Conservation (phyloP, 2,888 invertebrate genomes). For the Diadromus collaris region DNA sequence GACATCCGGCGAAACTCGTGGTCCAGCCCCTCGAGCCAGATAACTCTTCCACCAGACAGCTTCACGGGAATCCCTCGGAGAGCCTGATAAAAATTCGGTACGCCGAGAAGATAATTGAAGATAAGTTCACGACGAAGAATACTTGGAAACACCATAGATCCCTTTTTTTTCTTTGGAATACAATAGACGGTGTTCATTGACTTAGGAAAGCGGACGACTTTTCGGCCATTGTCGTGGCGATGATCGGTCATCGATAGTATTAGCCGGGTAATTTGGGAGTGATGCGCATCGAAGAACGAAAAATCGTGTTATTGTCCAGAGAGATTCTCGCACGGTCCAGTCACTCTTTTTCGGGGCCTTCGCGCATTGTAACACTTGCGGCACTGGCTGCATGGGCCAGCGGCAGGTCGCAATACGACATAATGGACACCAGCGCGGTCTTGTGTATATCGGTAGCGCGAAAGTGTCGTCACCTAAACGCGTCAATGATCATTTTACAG, state of each 20-base stretch:
- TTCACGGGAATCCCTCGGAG: conserved; percentile 11
- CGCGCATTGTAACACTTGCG: conserved; percentile 56
- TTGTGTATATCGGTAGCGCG: conserved; percentile 71
- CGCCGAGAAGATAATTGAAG: neutral
- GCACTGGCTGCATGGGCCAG: conserved; percentile 34
- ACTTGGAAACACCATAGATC: neutral
- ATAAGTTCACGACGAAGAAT: conserved; percentile 4
- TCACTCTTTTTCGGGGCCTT: conserved; percentile 34
- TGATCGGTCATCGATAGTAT: conserved; percentile 59
- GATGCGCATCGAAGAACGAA: conserved; percentile 60
- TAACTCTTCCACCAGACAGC: conserved; percentile 3
- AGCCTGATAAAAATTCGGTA: conserved; percentile 11
- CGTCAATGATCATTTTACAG: conserved; percentile 76
- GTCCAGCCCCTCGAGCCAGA: conserved; percentile 18
- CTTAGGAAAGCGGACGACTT: conserved; percentile 32
- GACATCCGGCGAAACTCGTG: neutral
- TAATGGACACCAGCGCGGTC: conserved; percentile 51
- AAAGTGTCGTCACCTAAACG: conserved; percentile 76
- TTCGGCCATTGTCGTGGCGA: conserved; percentile 10
- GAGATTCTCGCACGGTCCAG: conserved; percentile 56
- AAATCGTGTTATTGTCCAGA: conserved; percentile 55
- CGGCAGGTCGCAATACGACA: conserved; percentile 50
- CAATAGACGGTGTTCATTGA: conserved; percentile 6
- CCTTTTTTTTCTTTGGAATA: conserved; percentile 14
- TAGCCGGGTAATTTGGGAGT: conserved; percentile 51